Evolutionary conservation across 2,797 vertebrate genomes (phyloP), one percentile per base, ranked within the genome.

Genomic region (Rhynchonycteris naso): DNA sequence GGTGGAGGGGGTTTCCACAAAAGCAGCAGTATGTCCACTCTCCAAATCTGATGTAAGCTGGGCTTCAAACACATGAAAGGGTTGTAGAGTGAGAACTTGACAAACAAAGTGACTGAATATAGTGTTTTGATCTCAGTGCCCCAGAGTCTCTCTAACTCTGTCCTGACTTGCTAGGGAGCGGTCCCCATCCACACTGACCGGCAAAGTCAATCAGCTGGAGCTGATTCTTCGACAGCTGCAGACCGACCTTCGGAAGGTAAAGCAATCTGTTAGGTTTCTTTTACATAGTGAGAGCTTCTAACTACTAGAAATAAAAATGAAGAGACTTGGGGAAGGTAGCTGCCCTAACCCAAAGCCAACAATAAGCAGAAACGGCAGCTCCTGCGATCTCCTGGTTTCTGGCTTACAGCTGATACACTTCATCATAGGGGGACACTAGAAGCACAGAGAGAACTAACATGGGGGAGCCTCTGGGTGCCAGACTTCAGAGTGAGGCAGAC

Each of bases 181-280:
- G 47, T 97, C 99, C 69, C 99, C 99, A 0, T 98, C 99, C 71
- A 99, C 99, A 0, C 98, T 99, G 80, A 99, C 99, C 6, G 99
- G 99, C 69, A 99, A 99, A 98, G 99, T 99, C 93, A 99, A 99
- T 97, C 99, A 99, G 97, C 98, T 99, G 95, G 99, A 99, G 98
- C 98, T 99, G 97, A 99, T 99, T 97, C 99, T 99, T 91, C 98
- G 99, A 89, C 99, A 99, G 94, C 98, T 99, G 89, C 99, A 99
- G 98, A 99, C 99, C 0, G 99, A 99, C 97, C 98, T 99, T 91
- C 98, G 99, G 95, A 99, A 99, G 99, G 99, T 99, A 97, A 97
- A 95, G 26, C 33, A 16, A 10, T 38, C 14, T 5, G 3, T 52
- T n/a, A 43, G 43, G 4, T 43, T 5, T 43, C 43, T 43, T 7